phyloP scores from a whole-genome alignment of 2,113 vertebrate species.

The Ibidorhyncha struthersii region DNA sequence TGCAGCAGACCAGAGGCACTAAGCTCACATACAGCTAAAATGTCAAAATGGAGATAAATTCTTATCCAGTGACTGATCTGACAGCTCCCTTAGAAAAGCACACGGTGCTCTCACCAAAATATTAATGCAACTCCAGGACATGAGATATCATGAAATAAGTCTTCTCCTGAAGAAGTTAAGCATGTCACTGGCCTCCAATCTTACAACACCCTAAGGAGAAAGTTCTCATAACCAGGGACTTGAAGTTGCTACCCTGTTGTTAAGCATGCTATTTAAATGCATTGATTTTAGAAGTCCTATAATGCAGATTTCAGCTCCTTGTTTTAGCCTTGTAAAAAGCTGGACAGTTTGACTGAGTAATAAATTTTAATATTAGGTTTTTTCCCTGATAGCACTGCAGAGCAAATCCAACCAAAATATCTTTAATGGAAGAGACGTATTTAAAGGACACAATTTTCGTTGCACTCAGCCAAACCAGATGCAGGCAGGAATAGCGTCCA shows the following conservation, averaged over 20 bases:
- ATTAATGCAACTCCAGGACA: background rate
- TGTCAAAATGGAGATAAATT: background rate
- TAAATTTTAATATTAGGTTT: constrained; percentile 42
- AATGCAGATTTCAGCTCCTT: constrained; percentile 50
- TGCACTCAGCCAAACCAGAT: background rate
- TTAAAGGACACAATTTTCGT: constrained; percentile 21
- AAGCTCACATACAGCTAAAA: background rate
- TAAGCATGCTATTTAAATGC: constrained; percentile 78
- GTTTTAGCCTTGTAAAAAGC: constrained; percentile 41
- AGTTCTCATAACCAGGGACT: constrained; percentile 25
- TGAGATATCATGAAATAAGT: background rate
- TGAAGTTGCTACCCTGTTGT: constrained; percentile 31
- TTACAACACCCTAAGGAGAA: constrained; percentile 35
- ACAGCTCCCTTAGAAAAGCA: background rate
- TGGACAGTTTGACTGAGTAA: constrained; percentile 59
- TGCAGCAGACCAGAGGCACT: background rate
- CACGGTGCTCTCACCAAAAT: background rate
- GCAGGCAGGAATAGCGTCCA: background rate
- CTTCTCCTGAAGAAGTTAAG: constrained; percentile 5
- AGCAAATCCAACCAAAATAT: constrained; percentile 47
- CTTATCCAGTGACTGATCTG: background rate
- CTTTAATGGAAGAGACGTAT: constrained; percentile 23
- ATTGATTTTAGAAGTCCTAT: constrained; percentile 59
- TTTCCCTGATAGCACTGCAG: background rate
- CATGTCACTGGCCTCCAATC: background rate